A percentile compares a stretch with the other conserved stretches of the same genome.
phyloP scores from a whole-genome alignment of 2,113 vertebrate species.

The Crotalus horridus region DNA sequence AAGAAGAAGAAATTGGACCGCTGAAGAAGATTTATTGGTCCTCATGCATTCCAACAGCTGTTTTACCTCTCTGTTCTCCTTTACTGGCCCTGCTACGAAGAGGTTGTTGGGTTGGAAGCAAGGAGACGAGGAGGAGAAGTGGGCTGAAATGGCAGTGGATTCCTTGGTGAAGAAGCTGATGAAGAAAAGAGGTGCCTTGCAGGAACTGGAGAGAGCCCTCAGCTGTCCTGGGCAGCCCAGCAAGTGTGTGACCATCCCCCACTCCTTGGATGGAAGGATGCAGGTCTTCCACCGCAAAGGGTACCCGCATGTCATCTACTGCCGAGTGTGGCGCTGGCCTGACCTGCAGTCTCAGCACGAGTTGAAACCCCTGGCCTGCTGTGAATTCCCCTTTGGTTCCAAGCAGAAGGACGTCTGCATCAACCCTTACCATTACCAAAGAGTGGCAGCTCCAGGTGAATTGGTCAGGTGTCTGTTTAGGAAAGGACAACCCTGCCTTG shows the following conservation, averaged over 20 bases:
- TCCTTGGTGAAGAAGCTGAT: constrained; percentile 95
- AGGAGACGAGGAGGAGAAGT: constrained; percentile 97
- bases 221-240: constrained; percentile 94
- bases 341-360: constrained; percentile 96
- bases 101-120: constrained; percentile 97
- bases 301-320: constrained; percentile 94
- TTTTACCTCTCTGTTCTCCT: constrained; percentile 97
- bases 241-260: constrained; percentile 92
- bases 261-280: constrained; percentile 90
- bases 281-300: constrained; percentile 97
- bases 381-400: constrained; percentile 93
- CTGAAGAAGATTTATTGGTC: neutral
- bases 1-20: constrained; percentile 8
- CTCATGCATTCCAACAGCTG: constrained; percentile 87
- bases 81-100: constrained; percentile 97
- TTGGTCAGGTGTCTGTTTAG: constrained; percentile 7
- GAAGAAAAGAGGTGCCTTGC: constrained; percentile 98
- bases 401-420: constrained; percentile 98
- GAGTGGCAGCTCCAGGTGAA: constrained; percentile 95
- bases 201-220: constrained; percentile 91
- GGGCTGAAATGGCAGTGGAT: constrained; percentile 97
- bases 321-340: constrained; percentile 96
- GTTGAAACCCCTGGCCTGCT: constrained; percentile 92
- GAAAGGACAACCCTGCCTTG: neutral
- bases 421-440: constrained; percentile 95